These are phyloP conservation scores for Pseudococcus jackbeardsleyi DNA, from an alignment of 2,888 invertebrate genomes.

Conservation along the genomic window DNA sequence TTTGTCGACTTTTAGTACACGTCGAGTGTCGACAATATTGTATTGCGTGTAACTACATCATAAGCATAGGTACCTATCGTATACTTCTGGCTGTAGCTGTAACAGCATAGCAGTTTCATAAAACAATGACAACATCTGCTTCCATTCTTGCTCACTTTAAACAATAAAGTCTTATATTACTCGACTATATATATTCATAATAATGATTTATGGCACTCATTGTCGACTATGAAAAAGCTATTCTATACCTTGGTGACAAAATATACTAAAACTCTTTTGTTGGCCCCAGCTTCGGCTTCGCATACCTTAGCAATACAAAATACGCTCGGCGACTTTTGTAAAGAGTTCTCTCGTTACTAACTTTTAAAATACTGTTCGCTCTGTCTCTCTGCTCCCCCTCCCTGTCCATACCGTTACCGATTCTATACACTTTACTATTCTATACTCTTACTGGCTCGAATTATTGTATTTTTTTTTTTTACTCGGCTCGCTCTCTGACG, in stretches of 20 bases:
- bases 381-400: not conserved
- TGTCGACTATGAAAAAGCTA: constrained; percentile 57
- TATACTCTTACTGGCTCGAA: constrained; percentile 6
- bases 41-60: constrained; percentile 43
- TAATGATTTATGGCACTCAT: constrained; percentile 61
- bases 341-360: constrained; percentile 54
- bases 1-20: constrained; percentile 34
- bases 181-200: constrained; percentile 60
- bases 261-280: constrained; percentile 62
- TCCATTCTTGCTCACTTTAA: constrained; percentile 58
- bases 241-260: constrained; percentile 60
- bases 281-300: not conserved
- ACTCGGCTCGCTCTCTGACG: no score
- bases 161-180: constrained; percentile 61
- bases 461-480: not conserved
- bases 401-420: not conserved
- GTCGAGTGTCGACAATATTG: constrained; percentile 52
- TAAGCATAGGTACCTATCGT: not conserved
- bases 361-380: constrained; percentile 13
- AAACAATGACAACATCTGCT: constrained; percentile 64
- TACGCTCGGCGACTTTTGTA: constrained; percentile 55
- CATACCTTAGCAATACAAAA: constrained; percentile 48
- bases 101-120: constrained; percentile 39
- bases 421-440: not conserved
- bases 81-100: not conserved